phyloP scores from a whole-genome alignment of 2,797 vertebrate genomes.

The Scolopax rusticola region DNA sequence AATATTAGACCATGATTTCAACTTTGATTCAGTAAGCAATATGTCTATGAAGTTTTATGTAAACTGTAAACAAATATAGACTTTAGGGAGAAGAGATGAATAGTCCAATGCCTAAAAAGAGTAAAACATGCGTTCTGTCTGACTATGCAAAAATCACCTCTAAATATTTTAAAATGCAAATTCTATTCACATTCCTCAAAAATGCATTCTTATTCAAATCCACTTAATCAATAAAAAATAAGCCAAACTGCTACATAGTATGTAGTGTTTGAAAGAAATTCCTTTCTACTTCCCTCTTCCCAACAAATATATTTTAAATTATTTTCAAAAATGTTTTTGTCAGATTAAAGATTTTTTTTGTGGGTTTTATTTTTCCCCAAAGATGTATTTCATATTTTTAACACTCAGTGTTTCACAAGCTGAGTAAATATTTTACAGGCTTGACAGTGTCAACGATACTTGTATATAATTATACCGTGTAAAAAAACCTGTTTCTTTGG shows the following conservation, averaged over 20 bases:
- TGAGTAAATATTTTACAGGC: constrained; percentile 32
- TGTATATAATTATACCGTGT: not conserved
- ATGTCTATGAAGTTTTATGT: not conserved
- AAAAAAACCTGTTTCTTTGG: constrained; percentile 4
- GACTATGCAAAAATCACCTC: not conserved
- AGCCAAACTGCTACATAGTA: not conserved
- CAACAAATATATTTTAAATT: not conserved
- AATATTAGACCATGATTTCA: not conserved
- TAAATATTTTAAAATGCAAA: not conserved
- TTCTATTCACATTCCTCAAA: not conserved
- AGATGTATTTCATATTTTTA: not conserved
- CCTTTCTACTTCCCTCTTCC: not conserved
- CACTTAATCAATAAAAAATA: not conserved
- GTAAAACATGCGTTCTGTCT: not conserved
- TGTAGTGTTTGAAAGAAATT: not conserved
- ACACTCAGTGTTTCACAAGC: not conserved
- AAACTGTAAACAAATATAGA: not conserved
- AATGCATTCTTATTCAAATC: not conserved
- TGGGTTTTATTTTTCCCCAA: not conserved
- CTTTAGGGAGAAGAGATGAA: not conserved
- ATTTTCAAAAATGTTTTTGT: not conserved
- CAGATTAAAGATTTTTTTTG: not conserved
- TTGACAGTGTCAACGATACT: not conserved
- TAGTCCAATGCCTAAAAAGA: not conserved
- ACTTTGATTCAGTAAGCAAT: not conserved